Percentiles rank a stretch among this genome's conserved stretches.
phyloP scores from a whole-genome alignment of 2,113 vertebrate species.

The Camelus bactrianus region DNA sequence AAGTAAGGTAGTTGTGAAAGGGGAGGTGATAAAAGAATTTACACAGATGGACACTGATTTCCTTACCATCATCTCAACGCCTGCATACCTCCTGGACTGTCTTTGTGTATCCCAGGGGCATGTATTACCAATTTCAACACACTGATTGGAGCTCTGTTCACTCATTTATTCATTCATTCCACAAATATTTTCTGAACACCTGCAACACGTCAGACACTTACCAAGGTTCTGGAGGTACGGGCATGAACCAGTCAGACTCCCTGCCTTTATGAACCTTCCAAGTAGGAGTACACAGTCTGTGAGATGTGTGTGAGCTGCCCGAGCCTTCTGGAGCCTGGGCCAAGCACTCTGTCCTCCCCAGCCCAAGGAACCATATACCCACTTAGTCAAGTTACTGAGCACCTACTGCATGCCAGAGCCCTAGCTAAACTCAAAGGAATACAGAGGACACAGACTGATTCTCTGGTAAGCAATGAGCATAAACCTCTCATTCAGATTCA shows the following conservation, averaged over 20 bases:
- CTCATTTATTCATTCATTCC: neutral
- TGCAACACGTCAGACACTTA: neutral
- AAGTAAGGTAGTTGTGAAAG: neutral
- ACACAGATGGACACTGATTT: neutral
- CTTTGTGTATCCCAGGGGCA: neutral
- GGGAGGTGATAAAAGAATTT: neutral
- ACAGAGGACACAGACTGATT: neutral
- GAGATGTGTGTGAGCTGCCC: neutral
- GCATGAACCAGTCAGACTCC: neutral
- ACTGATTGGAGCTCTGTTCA: neutral
- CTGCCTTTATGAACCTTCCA: neutral
- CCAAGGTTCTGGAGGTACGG: too few species aligned
- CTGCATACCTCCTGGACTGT: neutral
- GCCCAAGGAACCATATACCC: neutral
- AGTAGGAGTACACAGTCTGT: neutral
- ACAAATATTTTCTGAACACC: neutral
- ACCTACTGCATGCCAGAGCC: neutral
- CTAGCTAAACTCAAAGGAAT: neutral
- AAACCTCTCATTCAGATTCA: neutral
- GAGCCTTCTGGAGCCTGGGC: neutral
- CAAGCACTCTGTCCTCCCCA: neutral
- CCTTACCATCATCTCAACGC: neutral
- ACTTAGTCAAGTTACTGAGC: neutral
- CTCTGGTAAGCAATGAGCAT: neutral
- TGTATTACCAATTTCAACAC: neutral